Conservation (phyloP, 2,888 invertebrate species). For the Hylaea fasciaria region DNA sequence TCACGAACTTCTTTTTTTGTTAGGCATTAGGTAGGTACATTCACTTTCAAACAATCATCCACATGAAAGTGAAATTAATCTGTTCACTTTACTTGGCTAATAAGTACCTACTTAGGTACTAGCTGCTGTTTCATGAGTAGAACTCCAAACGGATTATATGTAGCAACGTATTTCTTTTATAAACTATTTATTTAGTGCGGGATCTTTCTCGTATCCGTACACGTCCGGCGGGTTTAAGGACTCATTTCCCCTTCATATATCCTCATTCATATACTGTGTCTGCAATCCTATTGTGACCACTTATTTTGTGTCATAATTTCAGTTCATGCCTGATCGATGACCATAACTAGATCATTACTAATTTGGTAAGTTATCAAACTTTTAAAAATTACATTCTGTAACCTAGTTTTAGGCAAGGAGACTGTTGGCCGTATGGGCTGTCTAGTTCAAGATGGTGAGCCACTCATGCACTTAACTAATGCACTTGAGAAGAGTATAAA, state of each 20-base stretch:
- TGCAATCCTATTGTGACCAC: background rate
- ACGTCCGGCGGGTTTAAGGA: background rate
- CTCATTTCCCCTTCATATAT: background rate
- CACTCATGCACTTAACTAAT: too few relatives aligned
- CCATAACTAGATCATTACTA: too few relatives aligned
- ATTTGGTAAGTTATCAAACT: too few relatives aligned
- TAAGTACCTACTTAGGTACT: too few relatives aligned
- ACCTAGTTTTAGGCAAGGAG: too few relatives aligned
- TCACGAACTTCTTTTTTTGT: background rate
- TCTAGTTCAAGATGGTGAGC: too few relatives aligned
- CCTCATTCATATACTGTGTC: background rate
- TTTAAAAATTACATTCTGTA: too few relatives aligned
- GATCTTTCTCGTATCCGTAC: conserved; percentile 1
- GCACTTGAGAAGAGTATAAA: background rate
- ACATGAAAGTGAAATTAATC: background rate
- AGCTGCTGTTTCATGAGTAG: background rate
- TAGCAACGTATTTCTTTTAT: background rate
- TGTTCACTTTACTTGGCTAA: background rate
- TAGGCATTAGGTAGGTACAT: too few relatives aligned
- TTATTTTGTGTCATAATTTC: background rate
- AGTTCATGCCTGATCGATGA: too few relatives aligned
- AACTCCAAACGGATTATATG: background rate
- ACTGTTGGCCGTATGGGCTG: too few relatives aligned
- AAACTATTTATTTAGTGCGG: background rate
- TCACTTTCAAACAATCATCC: too few relatives aligned